Evolutionary conservation across 2,888 invertebrate species (phyloP), one percentile per base, ranked within the genome.

Genomic region (Drosophila austrosaltans): DNA sequence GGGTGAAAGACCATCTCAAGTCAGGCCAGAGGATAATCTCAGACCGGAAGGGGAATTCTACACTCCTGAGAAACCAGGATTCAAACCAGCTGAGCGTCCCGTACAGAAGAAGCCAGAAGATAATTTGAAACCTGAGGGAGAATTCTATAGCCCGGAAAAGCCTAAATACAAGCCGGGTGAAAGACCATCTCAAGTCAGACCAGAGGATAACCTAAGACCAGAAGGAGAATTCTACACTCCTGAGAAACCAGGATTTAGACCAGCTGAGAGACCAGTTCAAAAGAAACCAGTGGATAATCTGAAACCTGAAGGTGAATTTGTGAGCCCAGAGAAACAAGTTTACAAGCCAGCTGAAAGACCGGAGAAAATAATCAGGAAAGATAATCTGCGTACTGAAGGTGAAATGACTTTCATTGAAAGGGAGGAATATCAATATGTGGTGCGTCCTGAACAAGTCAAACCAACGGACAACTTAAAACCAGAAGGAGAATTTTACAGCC

Each of bases 161-260:
- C 20, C 12, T 0, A 53, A 53, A 2, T 62, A 32, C 12, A 7
- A 2, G 1, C 62, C 62, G 3, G 62, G 53, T 2, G 63, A 63
- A 10, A n/a, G 93, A 39, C 91, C 90, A 68, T 86, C 91, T 12
- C 93, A 93, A 63, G 92, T 93, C 3, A 92, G 91, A 75, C 94
- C 93, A 3, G 92, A 89, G 69, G 94, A 94, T 77, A 94, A 94
- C 77, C 81, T 94, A 0, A 82, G 78, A 16, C 93, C 93, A 0
- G 94, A 90, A 94, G 95, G 93, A 1, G 69, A 94, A 0, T 94
- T 94, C 78, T 93, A 92, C 28, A 78, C 90, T 25, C 94, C 94
- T 0, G 92, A 92, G 56, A 93, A 93, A 63, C 91, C 93, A 0
- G 79, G 92, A 58, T 94, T 93, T 81, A 87, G 91, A 32, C 93